Conservation (phyloP, 2,797 vertebrate genomes). For the Taeniopygia guttata region DNA sequence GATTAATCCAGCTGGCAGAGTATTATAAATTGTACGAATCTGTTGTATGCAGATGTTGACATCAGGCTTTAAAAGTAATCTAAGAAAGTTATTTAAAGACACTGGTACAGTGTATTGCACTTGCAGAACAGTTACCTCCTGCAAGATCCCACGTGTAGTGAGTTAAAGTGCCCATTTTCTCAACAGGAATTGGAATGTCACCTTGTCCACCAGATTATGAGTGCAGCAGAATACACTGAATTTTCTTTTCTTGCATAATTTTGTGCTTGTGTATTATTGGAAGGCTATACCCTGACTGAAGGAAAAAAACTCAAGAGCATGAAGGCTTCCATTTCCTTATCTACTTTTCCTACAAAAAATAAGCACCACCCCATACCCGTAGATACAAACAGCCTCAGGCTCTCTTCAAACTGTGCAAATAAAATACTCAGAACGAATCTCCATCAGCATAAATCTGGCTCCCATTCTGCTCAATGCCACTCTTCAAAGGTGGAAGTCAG, state of each 20-base stretch:
- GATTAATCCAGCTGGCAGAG: background rate
- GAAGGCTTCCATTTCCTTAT: constrained; percentile 30
- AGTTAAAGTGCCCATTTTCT: constrained; percentile 53
- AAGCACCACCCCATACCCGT: constrained; percentile 17
- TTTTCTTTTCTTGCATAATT: constrained; percentile 11
- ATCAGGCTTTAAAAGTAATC: constrained; percentile 7
- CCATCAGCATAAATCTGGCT: background rate
- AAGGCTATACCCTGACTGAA: constrained; percentile 3
- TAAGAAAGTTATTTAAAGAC: constrained; percentile 13
- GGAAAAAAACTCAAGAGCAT: background rate
- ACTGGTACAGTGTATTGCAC: constrained; percentile 46
- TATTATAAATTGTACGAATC: background rate
- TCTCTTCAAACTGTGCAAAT: constrained; percentile 56
- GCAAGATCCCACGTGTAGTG: background rate
- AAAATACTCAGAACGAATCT: background rate
- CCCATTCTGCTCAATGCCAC: background rate
- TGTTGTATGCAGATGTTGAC: background rate
- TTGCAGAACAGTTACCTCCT: constrained; percentile 16
- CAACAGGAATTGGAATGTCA: constrained; percentile 18
- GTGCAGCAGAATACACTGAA: background rate
- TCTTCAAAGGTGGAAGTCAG: background rate
- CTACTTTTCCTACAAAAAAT: background rate
- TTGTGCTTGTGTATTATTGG: background rate
- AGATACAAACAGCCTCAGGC: background rate
- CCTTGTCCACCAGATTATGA: background rate